Percentiles rank a stretch among this genome's conserved stretches.
Conservation (phyloP, 2,797 vertebrate species). For the Threskiornis aethiopicus region DNA sequence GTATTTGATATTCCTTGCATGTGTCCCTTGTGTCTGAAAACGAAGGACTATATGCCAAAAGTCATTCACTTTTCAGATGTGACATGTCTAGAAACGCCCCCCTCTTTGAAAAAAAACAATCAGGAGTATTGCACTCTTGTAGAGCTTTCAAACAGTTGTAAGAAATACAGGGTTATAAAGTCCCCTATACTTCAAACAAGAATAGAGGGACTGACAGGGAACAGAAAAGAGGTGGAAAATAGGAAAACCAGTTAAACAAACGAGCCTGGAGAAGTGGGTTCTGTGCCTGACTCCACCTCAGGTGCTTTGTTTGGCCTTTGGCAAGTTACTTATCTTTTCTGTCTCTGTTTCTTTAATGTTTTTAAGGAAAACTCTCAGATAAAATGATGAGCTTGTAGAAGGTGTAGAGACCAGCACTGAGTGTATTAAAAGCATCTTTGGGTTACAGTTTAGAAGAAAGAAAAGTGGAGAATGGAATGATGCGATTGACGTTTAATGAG, state of each 20-base stretch:
- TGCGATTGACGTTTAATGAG: accelerated
- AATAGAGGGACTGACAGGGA: conserved; percentile 17
- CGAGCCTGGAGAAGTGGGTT: background rate
- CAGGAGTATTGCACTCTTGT: background rate
- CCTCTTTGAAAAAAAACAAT: conserved; percentile 38
- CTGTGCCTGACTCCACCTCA: background rate
- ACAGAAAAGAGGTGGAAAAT: conserved; percentile 30
- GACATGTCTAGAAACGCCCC: conserved; percentile 46
- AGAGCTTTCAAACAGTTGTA: conserved; percentile 9
- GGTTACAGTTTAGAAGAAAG: background rate
- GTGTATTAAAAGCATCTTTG: background rate
- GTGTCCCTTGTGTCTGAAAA: conserved; percentile 37
- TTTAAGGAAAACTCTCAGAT: background rate
- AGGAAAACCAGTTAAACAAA: conserved; percentile 32
- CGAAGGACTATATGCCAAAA: conserved; percentile 31
- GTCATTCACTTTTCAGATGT: conserved; percentile 54
- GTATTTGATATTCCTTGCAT: conserved; percentile 43
- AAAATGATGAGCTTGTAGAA: background rate
- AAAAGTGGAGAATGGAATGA: background rate
- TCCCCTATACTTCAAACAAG: background rate
- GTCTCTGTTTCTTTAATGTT: background rate
- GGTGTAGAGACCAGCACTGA: background rate
- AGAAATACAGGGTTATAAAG: conserved; percentile 44
- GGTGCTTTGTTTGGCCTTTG: background rate
- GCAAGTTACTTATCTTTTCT: background rate